A percentile compares a stretch with the other conserved stretches of the same genome.
phyloP scores from a whole-genome alignment of 2,888 invertebrate species.

The Dasysyrphus tricinctus region DNA sequence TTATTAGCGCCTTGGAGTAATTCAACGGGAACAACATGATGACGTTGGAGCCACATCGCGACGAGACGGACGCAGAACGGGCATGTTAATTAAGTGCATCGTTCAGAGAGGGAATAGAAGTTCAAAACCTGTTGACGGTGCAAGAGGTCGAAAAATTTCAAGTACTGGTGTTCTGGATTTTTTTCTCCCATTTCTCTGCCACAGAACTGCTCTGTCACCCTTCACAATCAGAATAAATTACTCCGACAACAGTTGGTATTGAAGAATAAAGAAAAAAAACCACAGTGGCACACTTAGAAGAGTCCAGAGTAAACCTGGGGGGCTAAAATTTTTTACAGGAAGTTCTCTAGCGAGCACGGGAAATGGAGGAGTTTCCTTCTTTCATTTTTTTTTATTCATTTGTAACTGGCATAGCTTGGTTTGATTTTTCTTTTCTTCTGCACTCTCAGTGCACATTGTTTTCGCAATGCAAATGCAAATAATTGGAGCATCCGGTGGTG shows the following conservation, averaged over 20 bases:
- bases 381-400: constrained; percentile 5
- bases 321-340: constrained; percentile 58
- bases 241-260: constrained; percentile 21
- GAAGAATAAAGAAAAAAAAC: constrained; percentile 32
- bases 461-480: constrained; percentile 74
- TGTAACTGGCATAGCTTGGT: background rate
- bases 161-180: constrained; percentile 45
- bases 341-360: constrained; percentile 77
- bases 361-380: constrained; percentile 78
- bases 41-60: background rate
- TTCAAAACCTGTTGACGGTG: constrained; percentile 63
- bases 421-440: constrained; percentile 35
- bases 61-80: background rate
- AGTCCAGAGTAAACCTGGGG: constrained; percentile 64
- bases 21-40: constrained; percentile 51
- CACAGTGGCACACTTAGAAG: constrained; percentile 77
- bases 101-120: constrained; percentile 27
- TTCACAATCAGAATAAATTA: constrained; percentile 63
- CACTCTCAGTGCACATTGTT: constrained; percentile 48
- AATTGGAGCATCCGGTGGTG: constrained; percentile 75
- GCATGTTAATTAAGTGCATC: constrained; percentile 67
- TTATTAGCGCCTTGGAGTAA: constrained; percentile 56
- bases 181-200: constrained; percentile 14
- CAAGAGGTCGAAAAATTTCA: constrained; percentile 64
- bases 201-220: constrained; percentile 39